Evolutionary conservation across 1,140 invertebrate species (phyloP).

Genomic region (Neomicropteryx cornuta): DNA sequence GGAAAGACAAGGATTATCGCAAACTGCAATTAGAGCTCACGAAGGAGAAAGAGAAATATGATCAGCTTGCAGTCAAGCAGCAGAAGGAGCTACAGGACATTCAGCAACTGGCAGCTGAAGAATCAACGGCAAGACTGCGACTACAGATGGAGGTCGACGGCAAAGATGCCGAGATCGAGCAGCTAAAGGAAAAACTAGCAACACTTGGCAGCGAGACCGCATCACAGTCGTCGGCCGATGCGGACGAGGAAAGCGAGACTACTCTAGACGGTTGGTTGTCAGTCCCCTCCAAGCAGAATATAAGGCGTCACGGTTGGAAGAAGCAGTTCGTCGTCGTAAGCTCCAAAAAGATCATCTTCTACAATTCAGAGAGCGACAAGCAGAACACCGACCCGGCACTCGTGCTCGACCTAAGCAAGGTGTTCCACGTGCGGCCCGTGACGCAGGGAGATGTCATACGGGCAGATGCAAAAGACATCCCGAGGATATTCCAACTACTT

Average conservation of each 20-base stretch:
- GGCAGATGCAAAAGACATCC: constrained; percentile 97
- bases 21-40: constrained; percentile 93
- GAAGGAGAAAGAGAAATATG: constrained; percentile 87
- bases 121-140: constrained; percentile 56
- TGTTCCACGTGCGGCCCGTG: constrained; percentile 96
- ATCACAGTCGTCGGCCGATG: constrained; percentile 81
- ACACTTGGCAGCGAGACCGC: constrained; percentile 75
- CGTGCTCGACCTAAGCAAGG: constrained; percentile 94
- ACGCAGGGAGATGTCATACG: constrained; percentile 98
- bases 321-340: constrained; percentile 96
- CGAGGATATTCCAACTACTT: constrained; percentile 93
- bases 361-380: constrained; percentile 90
- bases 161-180: constrained; percentile 93
- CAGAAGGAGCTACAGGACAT: constrained; percentile 81
- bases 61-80: constrained; percentile 71
- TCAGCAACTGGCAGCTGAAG: constrained; percentile 57
- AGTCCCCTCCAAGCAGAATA: constrained; percentile 92
- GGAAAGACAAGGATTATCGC: constrained; percentile 92
- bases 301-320: constrained; percentile 90
- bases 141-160: constrained; percentile 92
- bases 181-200: constrained; percentile 72
- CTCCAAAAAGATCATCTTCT: constrained; percentile 95
- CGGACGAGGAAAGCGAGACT: constrained; percentile 67
- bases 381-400: constrained; percentile 89
- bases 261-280: constrained; percentile 93